Evolutionary conservation across 2,113 vertebrate genomes (phyloP), one percentile per base, ranked within the genome.

Genomic region (Tachuris rubrigastra): DNA sequence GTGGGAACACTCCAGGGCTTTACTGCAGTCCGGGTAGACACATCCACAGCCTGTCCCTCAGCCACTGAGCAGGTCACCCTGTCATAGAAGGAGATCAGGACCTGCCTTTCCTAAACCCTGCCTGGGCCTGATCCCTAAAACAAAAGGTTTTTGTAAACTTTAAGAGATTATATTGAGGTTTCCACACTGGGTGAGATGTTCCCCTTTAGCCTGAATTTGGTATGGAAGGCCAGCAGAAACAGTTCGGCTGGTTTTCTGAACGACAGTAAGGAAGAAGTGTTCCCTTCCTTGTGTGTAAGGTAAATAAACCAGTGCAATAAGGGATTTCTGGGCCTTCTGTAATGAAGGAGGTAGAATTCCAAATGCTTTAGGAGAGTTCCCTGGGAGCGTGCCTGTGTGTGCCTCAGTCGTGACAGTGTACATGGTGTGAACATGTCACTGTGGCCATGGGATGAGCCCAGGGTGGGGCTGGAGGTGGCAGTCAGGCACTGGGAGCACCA

Each of bases 381-480:
- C n/a, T 85, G 56, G 41, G 23, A 47, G 42, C 8, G 18, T 53
- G 25, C 20, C 33, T 39, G 42, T 79, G n/a, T 31, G 35, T n/a
- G 22, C 71, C 19, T 39, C 47, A 20, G n/a, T 14, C 52, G 18
- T 27, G 49, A 3, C 42, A 17, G 1, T 23, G 10, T 41, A 5
- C 35, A 56, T 33, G 66, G 14, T 4, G 9, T 9, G 33, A 59
- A 3, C 3, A 0, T 60, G 39, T 53, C 52, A 1, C n/a, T 0
- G 0, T 55, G 72, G 71, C 27, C 30, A 5, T 9, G 42, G 30
- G 8, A 49, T 20, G 86, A 76, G 78, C 84, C 25, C 44, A 27
- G 44, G 59, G 44, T 14, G 65, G 92, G 39, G 39, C 80, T 91
- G 76, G 53, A 85, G 83, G 86, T 94, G 89, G 67, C 92, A 94